Base-by-base conservation (phyloP, 2,113 vertebrate genomes). In the Todiramphus chloris region DNA sequence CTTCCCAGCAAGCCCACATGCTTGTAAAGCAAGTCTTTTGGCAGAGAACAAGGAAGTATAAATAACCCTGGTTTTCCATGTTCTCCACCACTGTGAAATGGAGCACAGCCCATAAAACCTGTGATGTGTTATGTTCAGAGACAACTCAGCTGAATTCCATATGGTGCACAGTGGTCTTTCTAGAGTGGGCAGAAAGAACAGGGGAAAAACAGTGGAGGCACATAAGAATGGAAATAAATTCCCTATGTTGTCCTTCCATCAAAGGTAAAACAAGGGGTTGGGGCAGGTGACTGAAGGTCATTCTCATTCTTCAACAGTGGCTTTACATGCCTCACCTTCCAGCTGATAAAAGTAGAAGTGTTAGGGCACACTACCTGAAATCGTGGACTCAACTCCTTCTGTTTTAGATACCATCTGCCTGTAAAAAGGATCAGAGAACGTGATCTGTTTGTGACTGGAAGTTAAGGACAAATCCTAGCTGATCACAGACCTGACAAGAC, bases 91-190 rank as follows among this genome's bases (percentile, higher is more conserved):
- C 39, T 41, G 64, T 79, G 94, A 95, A 95, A 76, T 56, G 62
- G 74, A 95, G 53, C 44, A 64, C 21, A 87, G 39, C 69, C 46
- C 70, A 62, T 95, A 93, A 96, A 94, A 85, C 51, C 37, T 82
- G 43, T 51, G 53, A 72, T 82, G 60, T 89, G 68, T 50, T 86
- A 56, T 48, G 64, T 76, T 91, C 84, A 79, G 25, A 0, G 0
- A 72, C 91, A 92, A 33, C 23, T 81, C 72, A 66, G 51, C 50
- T 87, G 83, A 59, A 33, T 63, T 51, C 80, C 1, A 0, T 91
- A 51, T 51, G 64, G 31, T 64, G 73, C 68, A 28, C 53, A 39
- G n/a, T 87, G 69, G 87, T 79, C 83, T 82, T 87, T 80, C 59
- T 84, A 5, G 20, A 83, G 31, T 28, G 31, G 75, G 67, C 39